Conservation (phyloP, 1,140 invertebrate species). For the Diorhabda carinulata region DNA sequence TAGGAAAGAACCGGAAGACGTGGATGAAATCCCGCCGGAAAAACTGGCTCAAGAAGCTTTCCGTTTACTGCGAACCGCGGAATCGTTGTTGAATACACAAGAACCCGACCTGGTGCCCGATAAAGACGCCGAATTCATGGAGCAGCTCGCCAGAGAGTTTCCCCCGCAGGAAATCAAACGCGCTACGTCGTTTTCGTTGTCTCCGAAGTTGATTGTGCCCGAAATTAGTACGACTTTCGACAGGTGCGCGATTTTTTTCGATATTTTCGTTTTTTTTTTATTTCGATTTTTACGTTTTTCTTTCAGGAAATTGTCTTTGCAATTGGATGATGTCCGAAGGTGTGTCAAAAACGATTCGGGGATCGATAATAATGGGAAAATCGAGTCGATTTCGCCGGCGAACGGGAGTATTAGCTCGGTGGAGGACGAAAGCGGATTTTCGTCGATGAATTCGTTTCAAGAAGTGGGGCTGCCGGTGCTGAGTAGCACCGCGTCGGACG, state of each 20-base stretch:
- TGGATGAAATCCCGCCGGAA: constrained; percentile 57
- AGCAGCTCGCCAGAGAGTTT: constrained; percentile 43
- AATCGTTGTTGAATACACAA: constrained; percentile 60
- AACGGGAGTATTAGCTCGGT: constrained; percentile 54
- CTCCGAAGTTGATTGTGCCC: constrained; percentile 39
- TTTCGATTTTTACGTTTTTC: background rate
- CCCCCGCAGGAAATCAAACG: constrained; percentile 29
- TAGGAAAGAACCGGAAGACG: too few relatives aligned
- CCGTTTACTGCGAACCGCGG: constrained; percentile 60
- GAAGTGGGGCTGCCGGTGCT: constrained; percentile 64
- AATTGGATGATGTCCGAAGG: background rate
- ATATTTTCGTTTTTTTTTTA: background rate
- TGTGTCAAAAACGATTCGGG: constrained; percentile 21
- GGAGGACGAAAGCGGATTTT: constrained; percentile 79
- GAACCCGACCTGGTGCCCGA: constrained; percentile 56
- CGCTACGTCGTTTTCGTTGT: constrained; percentile 38
- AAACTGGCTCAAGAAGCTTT: constrained; percentile 67
- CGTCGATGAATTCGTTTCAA: constrained; percentile 76
- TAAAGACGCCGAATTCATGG: constrained; percentile 39
- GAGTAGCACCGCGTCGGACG: constrained; percentile 44
- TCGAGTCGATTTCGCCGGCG: constrained; percentile 47
- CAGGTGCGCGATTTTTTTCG: constrained; percentile 5
- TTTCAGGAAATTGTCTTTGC: background rate
- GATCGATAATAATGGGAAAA: constrained; percentile 1
- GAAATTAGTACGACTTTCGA: constrained; percentile 37